phyloP scores from a whole-genome alignment of 2,113 vertebrate genomes.

The Pagrus major region DNA sequence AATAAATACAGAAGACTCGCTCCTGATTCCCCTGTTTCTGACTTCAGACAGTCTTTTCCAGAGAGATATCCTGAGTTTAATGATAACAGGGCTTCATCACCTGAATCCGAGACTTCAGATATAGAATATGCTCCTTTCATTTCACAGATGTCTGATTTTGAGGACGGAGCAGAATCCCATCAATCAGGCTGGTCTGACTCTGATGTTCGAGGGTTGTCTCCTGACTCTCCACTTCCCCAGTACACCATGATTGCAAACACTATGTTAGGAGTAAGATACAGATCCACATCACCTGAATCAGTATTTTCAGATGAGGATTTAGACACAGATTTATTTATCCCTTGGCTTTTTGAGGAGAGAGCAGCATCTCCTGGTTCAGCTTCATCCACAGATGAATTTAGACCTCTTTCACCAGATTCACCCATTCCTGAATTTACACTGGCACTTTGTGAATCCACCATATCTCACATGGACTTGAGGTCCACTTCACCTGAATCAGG shows the following conservation, averaged over 20 bases:
- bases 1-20: constrained; percentile 32
- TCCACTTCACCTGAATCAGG: constrained; percentile 60
- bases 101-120: constrained; percentile 40
- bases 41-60: constrained; percentile 27
- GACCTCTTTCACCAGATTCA: constrained; percentile 69
- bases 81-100: not conserved
- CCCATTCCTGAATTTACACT: constrained; percentile 65
- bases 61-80: not conserved
- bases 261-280: not conserved
- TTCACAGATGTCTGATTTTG: constrained; percentile 28
- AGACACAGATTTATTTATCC: constrained; percentile 38
- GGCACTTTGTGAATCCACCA: not conserved
- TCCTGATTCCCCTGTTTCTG: constrained; percentile 56
- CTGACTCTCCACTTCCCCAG: constrained; percentile 64
- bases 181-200: constrained; percentile 16
- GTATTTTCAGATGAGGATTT: constrained; percentile 41
- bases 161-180: constrained; percentile 32
- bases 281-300: constrained; percentile 52
- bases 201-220: constrained; percentile 43
- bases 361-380: constrained; percentile 53
- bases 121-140: constrained; percentile 38
- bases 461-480: constrained; percentile 4
- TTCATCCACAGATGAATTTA: constrained; percentile 37
- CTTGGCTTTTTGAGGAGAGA: constrained; percentile 43
- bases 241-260: not conserved